These are phyloP conservation scores for Paracyclopina nana DNA, from an alignment of 1,140 invertebrate species.

Conservation along the genomic window DNA sequence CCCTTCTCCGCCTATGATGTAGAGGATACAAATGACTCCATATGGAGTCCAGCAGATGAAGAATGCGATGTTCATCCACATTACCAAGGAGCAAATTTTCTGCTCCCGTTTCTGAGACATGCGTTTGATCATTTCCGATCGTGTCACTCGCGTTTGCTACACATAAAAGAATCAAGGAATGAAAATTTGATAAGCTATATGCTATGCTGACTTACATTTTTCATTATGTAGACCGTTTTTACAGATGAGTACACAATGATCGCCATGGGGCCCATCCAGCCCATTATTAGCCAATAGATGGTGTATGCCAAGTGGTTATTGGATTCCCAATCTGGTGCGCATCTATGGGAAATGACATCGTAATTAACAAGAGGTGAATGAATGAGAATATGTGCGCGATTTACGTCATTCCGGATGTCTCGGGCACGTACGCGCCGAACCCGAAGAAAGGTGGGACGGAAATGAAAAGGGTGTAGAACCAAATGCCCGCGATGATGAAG, in stretches of 20 bases:
- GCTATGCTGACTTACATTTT: not conserved
- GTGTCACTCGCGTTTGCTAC: not conserved
- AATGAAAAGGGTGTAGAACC: not conserved
- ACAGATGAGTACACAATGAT: not conserved
- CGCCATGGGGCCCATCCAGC: not conserved
- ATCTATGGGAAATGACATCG: not conserved
- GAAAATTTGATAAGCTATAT: not conserved
- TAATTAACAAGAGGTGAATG: not conserved
- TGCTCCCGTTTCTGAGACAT: not conserved
- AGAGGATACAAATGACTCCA: not conserved
- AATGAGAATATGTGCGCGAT: not conserved
- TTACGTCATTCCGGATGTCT: not conserved
- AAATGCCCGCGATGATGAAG: not conserved
- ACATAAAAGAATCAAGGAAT: not conserved
- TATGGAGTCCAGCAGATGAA: constrained; percentile 1
- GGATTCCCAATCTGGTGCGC: not conserved
- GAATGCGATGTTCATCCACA: not conserved
- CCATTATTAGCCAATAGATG: not conserved
- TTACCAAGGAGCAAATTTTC: not conserved
- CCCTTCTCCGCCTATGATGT: not conserved
- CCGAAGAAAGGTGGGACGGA: not conserved
- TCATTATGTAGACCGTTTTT: not conserved
- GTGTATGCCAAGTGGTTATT: not conserved
- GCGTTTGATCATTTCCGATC: not conserved
- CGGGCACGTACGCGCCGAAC: not conserved